phyloP scores from a whole-genome alignment of 2,113 vertebrate species.

The Callionymus lyra region DNA sequence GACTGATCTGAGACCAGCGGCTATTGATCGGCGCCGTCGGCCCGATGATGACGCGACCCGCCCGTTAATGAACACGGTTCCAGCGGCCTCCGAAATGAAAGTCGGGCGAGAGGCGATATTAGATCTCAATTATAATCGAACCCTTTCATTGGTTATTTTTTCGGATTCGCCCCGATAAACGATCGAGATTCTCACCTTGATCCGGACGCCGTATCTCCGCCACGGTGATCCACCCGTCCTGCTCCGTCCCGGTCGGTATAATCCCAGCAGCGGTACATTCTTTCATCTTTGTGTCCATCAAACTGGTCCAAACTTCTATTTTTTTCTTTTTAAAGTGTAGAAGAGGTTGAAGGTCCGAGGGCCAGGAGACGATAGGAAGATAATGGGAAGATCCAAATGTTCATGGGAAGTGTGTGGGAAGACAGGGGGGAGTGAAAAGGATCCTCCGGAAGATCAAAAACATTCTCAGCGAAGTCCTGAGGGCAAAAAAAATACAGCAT shows the following conservation, averaged over 20 bases:
- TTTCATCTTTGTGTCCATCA: conserved; percentile 12
- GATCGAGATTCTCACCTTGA: conserved; percentile 6
- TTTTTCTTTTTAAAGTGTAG: conserved; percentile 14
- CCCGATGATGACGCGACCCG: conserved; percentile 25
- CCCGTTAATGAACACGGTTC: conserved; percentile 47
- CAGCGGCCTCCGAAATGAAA: conserved; percentile 10
- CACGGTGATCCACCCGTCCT: conserved; percentile 1
- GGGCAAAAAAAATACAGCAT: conserved; percentile 55
- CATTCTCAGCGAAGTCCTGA: conserved; percentile 64
- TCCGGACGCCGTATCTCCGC: no score
- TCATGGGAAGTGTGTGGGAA: conserved; percentile 35
- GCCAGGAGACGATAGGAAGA: not conserved
- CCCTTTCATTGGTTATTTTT: not conserved
- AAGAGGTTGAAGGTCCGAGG: conserved; percentile 8
- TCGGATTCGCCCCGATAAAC: not conserved
- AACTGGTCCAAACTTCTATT: conserved; percentile 16
- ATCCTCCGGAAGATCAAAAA: conserved; percentile 58
- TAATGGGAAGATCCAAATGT: conserved; percentile 42
- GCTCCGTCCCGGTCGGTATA: conserved; percentile 4
- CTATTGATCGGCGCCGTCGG: conserved; percentile 45
- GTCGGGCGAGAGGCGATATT: no score
- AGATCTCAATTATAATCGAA: conserved; percentile 3
- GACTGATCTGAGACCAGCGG: conserved; percentile 50
- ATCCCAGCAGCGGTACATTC: conserved; percentile 12
- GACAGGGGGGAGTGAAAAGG: conserved; percentile 38